Conservation (phyloP, 2,888 invertebrate species). For the Agonopterix subpropinquella region DNA sequence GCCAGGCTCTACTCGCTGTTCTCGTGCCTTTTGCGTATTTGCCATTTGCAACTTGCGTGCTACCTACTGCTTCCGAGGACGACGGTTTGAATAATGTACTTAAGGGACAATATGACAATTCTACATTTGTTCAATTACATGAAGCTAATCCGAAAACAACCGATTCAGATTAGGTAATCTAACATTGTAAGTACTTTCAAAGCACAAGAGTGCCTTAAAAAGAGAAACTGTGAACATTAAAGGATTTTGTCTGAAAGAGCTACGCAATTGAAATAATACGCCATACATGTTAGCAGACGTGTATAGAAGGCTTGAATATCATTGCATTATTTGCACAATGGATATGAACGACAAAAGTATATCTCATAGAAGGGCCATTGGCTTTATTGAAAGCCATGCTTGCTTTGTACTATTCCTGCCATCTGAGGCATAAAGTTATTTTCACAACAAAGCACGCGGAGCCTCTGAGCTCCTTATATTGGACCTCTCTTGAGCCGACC, state of each 20-base stretch:
- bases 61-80: slow-evolving; percentile 11
- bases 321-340: slow-evolving; percentile 59
- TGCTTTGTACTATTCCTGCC: slow-evolving; percentile 58
- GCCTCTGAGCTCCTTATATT: slow-evolving; percentile 69
- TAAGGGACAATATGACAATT: no score
- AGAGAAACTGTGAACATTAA: background rate
- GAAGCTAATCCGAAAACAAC: no score
- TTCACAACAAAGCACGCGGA: slow-evolving; percentile 69
- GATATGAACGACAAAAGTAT: slow-evolving; percentile 53
- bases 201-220: no score
- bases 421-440: slow-evolving; percentile 70
- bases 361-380: slow-evolving; percentile 56
- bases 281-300: slow-evolving; percentile 2
- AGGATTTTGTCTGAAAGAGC: background rate
- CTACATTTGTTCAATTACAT: no score
- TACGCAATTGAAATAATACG: background rate
- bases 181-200: background rate
- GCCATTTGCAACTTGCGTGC: slow-evolving; percentile 22
- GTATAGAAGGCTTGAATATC: slow-evolving; percentile 26
- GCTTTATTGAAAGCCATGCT: slow-evolving; percentile 63
- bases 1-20: slow-evolving; percentile 28
- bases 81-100: no score
- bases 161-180: background rate
- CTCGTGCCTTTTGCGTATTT: slow-evolving; percentile 18
- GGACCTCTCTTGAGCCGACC: slow-evolving; percentile 69